A percentile compares a stretch with the other conserved stretches of the same genome.
Evolutionary conservation across 2,797 vertebrate genomes (phyloP).

Genomic region (Anableps anableps): DNA sequence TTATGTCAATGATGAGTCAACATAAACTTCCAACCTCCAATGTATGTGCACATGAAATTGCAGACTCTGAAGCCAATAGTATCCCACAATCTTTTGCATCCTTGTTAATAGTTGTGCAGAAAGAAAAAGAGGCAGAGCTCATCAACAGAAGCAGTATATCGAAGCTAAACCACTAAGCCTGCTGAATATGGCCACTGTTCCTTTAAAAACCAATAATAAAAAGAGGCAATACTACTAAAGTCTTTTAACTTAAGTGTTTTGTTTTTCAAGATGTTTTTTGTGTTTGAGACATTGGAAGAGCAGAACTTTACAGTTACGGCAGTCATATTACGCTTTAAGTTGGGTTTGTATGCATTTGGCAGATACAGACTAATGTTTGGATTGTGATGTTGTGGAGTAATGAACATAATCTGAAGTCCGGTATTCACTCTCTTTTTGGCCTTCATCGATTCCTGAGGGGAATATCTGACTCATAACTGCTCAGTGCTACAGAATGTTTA

Average conservation of each 20-base stretch:
- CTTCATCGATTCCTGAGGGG: conserved; percentile 12
- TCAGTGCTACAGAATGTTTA: conserved; percentile 19
- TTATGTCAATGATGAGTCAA: neutral
- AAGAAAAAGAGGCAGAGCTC: neutral
- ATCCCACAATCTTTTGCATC: neutral
- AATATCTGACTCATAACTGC: conserved; percentile 18
- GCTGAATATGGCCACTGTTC: neutral
- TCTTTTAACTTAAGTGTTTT: neutral
- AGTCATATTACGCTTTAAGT: neutral
- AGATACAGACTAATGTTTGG: neutral
- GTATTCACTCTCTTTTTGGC: conserved; percentile 14
- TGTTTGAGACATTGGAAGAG: neutral
- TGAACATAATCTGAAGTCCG: neutral
- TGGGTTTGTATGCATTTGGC: neutral
- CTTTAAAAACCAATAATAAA: neutral
- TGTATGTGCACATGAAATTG: neutral
- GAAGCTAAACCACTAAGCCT: neutral
- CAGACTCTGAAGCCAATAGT: neutral
- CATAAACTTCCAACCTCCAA: neutral
- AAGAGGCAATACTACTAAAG: neutral
- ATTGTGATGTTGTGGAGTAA: neutral
- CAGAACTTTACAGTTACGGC: neutral
- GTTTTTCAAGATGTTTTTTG: neutral
- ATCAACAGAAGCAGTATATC: neutral
- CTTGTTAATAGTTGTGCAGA: neutral